Conservation (phyloP, 2,888 invertebrate species). For the Stenichneumon culpator region DNA sequence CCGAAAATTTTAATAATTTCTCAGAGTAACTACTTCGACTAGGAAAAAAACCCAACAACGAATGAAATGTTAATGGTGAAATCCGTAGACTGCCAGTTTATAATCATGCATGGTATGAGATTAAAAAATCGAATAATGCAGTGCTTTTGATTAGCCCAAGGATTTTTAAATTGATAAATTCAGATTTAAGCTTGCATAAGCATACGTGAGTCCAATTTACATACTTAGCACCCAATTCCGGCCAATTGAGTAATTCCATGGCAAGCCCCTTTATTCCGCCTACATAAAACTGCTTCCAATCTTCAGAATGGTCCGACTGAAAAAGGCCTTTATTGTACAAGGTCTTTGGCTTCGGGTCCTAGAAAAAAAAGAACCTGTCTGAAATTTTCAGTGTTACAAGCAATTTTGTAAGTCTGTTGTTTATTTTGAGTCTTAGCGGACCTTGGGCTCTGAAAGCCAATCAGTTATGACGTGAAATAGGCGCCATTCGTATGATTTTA, state of each 20-base stretch:
- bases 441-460: not conserved
- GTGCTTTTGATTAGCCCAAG: too few species aligned
- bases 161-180: not conserved
- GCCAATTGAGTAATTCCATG: conserved; percentile 72
- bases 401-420: too few species aligned
- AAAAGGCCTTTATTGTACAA: not conserved
- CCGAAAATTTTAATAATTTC: conserved; percentile 13
- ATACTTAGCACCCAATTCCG: conserved; percentile 64
- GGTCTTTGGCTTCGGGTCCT: not conserved
- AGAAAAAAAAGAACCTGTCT: not conserved
- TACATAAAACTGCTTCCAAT: not conserved
- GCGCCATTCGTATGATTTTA: not conserved
- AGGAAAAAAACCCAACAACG: not conserved
- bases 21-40: not conserved
- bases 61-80: not conserved
- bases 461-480: not conserved
- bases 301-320: not conserved
- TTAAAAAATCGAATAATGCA: too few species aligned
- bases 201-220: not conserved
- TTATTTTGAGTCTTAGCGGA: conserved; percentile 85
- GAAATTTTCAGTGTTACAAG: not conserved
- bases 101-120: too few species aligned
- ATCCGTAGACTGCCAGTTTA: not conserved
- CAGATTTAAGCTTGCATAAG: not conserved
- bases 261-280: conserved; percentile 63